Conservation (phyloP, 2,888 invertebrate genomes). For the Arge pagana region DNA sequence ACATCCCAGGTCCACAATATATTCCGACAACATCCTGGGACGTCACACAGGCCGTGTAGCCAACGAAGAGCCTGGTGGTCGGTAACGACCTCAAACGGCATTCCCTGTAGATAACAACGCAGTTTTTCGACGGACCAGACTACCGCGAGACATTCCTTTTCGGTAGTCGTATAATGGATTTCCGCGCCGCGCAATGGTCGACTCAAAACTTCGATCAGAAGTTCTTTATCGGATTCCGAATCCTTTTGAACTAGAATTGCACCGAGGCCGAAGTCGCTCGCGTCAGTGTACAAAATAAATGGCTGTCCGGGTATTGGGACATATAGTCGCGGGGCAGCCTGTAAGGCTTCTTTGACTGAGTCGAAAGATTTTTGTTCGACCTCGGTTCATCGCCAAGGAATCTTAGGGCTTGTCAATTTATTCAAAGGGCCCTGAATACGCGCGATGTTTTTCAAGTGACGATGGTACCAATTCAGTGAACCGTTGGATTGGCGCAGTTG, state of each 20-base stretch:
- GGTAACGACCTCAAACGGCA: constrained; percentile 24
- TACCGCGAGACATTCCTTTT: constrained; percentile 23
- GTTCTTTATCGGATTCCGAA: constrained; percentile 19
- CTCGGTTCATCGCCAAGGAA: constrained; percentile 6
- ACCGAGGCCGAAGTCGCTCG: constrained; percentile 28
- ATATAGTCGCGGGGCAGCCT: constrained; percentile 18
- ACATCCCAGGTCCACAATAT: too few relatives aligned
- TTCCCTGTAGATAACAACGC: constrained; percentile 23
- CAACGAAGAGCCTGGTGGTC: constrained; percentile 27
- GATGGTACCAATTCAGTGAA: constrained; percentile 21
- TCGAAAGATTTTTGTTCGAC: constrained; percentile 27
- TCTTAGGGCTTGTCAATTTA: constrained; percentile 5
- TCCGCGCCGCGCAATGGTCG: constrained; percentile 27
- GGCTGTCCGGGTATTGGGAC: constrained; percentile 24
- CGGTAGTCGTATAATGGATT: constrained; percentile 13
- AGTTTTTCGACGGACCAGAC: constrained; percentile 26
- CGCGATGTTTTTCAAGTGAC: constrained; percentile 1
- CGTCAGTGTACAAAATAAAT: constrained; percentile 25
- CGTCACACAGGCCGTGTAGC: constrained; percentile 19
- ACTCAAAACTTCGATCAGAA: constrained; percentile 19
- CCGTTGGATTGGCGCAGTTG: constrained; percentile 8
- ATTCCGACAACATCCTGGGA: too few relatives aligned
- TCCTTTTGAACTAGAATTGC: constrained; percentile 28
- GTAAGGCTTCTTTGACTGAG: constrained; percentile 15
- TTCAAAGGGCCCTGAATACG: constrained; percentile 3